Percentiles rank a stretch among this genome's conserved stretches.
Evolutionary conservation across 2,888 invertebrate genomes (phyloP).

Genomic region (Apodemia mormo): DNA sequence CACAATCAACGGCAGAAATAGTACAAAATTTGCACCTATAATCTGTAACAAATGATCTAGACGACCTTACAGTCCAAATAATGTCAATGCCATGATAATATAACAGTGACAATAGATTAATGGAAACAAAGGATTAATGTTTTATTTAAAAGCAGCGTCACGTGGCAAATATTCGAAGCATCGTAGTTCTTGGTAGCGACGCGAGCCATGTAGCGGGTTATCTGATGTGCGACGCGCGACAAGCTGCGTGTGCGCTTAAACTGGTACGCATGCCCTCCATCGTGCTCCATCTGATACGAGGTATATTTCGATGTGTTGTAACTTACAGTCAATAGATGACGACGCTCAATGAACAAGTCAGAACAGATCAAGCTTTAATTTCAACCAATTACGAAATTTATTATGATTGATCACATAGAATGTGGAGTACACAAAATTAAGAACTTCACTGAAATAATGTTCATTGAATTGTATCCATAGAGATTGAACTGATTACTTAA

Average conservation of each 20-base stretch:
- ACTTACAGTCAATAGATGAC: constrained; percentile 18
- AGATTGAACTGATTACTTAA: no score
- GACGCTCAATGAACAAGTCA: constrained; percentile 6
- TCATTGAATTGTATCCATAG: not conserved
- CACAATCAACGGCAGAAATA: not conserved
- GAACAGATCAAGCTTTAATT: not conserved
- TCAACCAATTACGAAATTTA: constrained; percentile 12
- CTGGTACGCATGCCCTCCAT: constrained; percentile 41
- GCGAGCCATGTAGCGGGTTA: constrained; percentile 48
- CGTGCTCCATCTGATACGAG: constrained; percentile 41
- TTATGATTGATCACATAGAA: constrained; percentile 13
- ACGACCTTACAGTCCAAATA: constrained; percentile 8
- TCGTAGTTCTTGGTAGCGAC: constrained; percentile 39
- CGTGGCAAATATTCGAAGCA: constrained; percentile 45
- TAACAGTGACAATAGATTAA: constrained; percentile 9
- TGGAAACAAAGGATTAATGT: constrained; percentile 15
- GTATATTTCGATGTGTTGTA: constrained; percentile 34
- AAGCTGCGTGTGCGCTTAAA: constrained; percentile 53
- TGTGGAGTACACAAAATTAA: not conserved
- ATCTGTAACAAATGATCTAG: not conserved
- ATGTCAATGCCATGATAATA: constrained; percentile 8
- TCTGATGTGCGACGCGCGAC: constrained; percentile 55
- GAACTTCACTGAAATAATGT: not conserved
- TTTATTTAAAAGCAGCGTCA: constrained; percentile 34
- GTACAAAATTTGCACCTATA: not conserved